Evolutionary conservation across 2,113 vertebrate species (phyloP), one percentile per base, ranked within the genome.

Genomic region (Picathartes gymnocephalus): DNA sequence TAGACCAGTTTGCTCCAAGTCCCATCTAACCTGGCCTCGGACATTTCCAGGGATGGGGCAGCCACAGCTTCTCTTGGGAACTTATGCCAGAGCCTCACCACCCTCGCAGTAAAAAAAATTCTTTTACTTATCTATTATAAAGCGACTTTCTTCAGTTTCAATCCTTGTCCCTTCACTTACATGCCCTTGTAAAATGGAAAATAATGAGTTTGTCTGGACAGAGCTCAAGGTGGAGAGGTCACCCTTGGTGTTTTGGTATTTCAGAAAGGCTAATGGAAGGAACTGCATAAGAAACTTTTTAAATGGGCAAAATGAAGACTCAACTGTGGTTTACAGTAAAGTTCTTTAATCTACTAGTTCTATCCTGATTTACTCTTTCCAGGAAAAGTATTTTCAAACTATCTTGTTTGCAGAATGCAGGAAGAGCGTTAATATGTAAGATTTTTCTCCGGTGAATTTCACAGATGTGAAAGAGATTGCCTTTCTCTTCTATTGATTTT

Each of bases 241-340:
- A 66, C 6, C 13, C 13, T 47, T 25, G 11, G 14, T 28, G 5
- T 42, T 66, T 73, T 40, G 33, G 7, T 3, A 16, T 44, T 57
- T 15, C 19, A 50, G 24, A 60, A 22, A 88, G 35, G 50, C 21
- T 64, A 65, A 48, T 15, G 5, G 10, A 81, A 90, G 39, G 18
- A 69, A 20, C 2, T 44, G 9, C 12, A 18, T 21, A 56, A 19
- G 7, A 86, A 72, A 44, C 8, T 56, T 77, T 33, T 74, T 48
- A 24, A 58, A 58, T 7, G 4, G 10, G 7, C 5, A 33, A 44
- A 58, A 58, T 14, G 10, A 71, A 56, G 13, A 40, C 33, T 73
- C 19, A 73, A 23, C 1, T 4, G 17, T 13, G 0, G 20, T 30
- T 84, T 84, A 35, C 0, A 0, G 37, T 37, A 56, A 1, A 42